Percentiles rank a stretch among this genome's conserved stretches.
Evolutionary conservation across 2,888 invertebrate genomes (phyloP).

Genomic region (Callinectes sapidus): DNA sequence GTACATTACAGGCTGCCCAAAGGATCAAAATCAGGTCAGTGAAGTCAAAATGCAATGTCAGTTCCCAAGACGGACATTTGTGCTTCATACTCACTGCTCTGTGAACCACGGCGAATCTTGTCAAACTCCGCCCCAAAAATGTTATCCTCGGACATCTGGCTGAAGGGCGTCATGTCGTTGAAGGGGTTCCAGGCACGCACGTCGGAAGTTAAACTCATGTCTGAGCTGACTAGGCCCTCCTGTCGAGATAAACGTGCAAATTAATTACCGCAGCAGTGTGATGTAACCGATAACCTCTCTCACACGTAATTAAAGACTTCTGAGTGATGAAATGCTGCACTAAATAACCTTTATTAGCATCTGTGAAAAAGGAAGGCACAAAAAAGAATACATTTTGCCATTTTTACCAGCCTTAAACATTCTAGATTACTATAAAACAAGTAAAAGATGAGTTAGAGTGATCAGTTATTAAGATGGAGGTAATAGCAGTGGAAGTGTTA

Average conservation of each 20-base stretch:
- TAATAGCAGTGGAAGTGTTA: too few species aligned
- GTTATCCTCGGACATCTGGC: constrained; percentile 86
- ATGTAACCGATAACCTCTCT: too few species aligned
- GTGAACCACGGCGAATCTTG: constrained; percentile 82
- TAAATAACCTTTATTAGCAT: too few species aligned
- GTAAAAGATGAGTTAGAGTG: too few species aligned
- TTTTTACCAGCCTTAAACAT: too few species aligned
- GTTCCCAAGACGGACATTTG: neutral
- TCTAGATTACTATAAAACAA: too few species aligned
- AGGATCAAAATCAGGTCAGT: neutral
- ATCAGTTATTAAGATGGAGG: too few species aligned
- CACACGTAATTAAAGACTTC: too few species aligned
- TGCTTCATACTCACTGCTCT: constrained; percentile 63
- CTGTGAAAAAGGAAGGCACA: too few species aligned
- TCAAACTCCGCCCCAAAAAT: constrained; percentile 90
- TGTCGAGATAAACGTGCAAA: neutral
- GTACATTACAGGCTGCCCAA: neutral
- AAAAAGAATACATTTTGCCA: too few species aligned
- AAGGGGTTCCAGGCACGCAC: constrained; percentile 90
- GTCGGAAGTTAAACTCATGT: constrained; percentile 76
- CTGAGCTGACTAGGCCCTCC: constrained; percentile 76
- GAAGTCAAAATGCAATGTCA: neutral
- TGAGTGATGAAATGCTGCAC: too few species aligned
- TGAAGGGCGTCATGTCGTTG: constrained; percentile 84
- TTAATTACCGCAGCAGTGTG: too few species aligned